Evolutionary conservation across 1,140 invertebrate species (phyloP).

Genomic region (Bombus fervidus): DNA sequence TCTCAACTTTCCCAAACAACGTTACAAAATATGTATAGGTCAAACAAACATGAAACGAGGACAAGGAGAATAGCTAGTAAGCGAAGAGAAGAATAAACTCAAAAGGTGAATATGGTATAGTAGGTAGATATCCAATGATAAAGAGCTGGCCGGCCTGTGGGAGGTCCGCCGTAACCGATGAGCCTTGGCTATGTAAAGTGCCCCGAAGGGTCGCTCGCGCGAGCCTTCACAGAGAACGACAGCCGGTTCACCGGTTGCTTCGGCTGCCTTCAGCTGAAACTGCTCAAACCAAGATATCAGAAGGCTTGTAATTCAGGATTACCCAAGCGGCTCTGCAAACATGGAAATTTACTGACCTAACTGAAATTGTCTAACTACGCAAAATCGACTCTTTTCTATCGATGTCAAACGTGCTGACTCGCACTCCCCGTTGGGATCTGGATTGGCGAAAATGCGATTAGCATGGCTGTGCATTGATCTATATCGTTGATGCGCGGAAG

Average conservation of each 20-base stretch:
- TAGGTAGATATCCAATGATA: constrained; percentile 66
- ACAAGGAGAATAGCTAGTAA: not conserved
- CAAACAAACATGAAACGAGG: constrained; percentile 1
- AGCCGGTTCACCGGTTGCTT: constrained; percentile 58
- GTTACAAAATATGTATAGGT: not conserved
- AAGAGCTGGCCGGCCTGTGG: constrained; percentile 73
- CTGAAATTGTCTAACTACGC: not conserved
- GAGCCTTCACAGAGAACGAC: constrained; percentile 69
- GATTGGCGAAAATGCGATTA: not conserved
- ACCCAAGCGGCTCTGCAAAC: constrained; percentile 3
- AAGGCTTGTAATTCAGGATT: constrained; percentile 71
- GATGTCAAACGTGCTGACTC: not conserved
- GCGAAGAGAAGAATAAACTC: not conserved
- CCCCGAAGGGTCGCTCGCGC: constrained; percentile 72
- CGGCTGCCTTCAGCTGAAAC: constrained; percentile 28
- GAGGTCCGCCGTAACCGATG: constrained; percentile 76
- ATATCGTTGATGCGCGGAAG: constrained; percentile 36
- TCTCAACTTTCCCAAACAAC: not conserved
- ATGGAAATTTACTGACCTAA: constrained; percentile 22
- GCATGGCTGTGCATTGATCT: constrained; percentile 11
- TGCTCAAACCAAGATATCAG: constrained; percentile 71
- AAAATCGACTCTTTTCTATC: not conserved
- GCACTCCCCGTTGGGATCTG: not conserved
- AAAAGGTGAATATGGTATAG: constrained; percentile 33
- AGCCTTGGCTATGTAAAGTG: constrained; percentile 78